phyloP scores from a whole-genome alignment of 2,113 vertebrate species.

The Phyllopteryx taeniolatus region DNA sequence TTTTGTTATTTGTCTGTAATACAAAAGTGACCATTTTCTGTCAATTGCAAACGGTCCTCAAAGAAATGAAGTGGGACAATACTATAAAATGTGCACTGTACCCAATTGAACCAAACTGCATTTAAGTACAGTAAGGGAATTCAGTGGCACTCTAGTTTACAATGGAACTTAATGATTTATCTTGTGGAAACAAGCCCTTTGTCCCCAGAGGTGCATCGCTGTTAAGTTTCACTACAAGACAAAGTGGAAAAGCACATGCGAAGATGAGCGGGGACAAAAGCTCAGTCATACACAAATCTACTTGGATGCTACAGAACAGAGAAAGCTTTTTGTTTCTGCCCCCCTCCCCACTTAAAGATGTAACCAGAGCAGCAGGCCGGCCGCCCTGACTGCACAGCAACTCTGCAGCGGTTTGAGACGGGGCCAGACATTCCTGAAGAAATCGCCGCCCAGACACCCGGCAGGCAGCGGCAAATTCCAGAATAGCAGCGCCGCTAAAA shows the following conservation, averaged over 20 bases:
- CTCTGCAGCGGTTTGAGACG: conserved; percentile 76
- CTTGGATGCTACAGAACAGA: conserved; percentile 10
- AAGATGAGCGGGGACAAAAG: neutral
- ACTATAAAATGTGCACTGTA: neutral
- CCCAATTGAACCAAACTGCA: neutral
- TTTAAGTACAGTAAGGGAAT: neutral
- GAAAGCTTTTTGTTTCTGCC: conserved; percentile 32
- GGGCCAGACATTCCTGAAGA: conserved; percentile 78
- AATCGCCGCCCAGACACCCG: conserved; percentile 74
- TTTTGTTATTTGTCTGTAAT: no score
- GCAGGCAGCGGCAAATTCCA: conserved; percentile 77
- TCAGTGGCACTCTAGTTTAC: neutral
- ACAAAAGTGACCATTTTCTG: no score
- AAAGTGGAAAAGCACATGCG: conserved; percentile 1
- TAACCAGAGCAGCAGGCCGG: conserved; percentile 66
- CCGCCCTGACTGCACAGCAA: conserved; percentile 49
- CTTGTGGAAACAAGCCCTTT: neutral
- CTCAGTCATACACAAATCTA: neutral
- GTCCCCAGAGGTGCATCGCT: neutral
- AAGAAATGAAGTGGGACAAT: neutral
- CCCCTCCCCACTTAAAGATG: conserved; percentile 39
- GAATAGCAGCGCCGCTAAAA: conserved; percentile 80
- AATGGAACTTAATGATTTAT: neutral
- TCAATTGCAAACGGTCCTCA: neutral
- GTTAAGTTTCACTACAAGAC: neutral